Evolutionary conservation across 2,888 invertebrate genomes (phyloP).

Genomic region (Morpho achilles): DNA sequence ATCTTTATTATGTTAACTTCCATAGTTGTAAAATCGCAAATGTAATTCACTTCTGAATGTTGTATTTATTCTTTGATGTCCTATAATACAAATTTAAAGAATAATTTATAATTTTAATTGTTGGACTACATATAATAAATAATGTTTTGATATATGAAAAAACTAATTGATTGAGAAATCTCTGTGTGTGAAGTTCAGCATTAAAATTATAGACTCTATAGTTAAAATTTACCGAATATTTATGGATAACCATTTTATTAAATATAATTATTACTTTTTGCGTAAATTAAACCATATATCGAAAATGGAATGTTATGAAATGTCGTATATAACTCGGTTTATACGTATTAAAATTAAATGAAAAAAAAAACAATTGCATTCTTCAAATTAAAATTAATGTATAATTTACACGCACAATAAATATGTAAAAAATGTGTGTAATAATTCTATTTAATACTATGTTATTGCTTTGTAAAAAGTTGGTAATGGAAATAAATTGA

Average conservation of each 20-base stretch:
- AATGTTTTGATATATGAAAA: no score
- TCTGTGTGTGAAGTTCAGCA: neutral
- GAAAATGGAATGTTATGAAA: no score
- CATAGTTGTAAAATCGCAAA: neutral
- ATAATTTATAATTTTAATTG: no score
- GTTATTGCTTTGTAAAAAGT: conserved; percentile 46
- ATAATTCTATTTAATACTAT: conserved; percentile 27
- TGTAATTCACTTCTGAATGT: conserved; percentile 3
- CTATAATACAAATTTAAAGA: no score
- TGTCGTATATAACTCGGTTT: no score
- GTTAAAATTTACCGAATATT: conserved; percentile 7
- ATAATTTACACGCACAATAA: conserved; percentile 17
- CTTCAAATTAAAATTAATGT: neutral
- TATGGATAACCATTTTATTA: neutral
- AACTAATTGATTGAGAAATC: no score
- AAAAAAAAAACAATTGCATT: no score
- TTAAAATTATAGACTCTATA: conserved; percentile 2
- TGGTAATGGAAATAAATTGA: conserved; percentile 53
- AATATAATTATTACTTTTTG: conserved; percentile 1
- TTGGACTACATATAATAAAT: no score
- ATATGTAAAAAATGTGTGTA: conserved; percentile 9
- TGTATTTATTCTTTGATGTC: neutral
- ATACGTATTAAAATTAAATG: no score
- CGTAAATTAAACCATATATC: neutral
- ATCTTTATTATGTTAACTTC: no score